phyloP scores from a whole-genome alignment of 2,888 invertebrate genomes.

The Acrobasis suavella region DNA sequence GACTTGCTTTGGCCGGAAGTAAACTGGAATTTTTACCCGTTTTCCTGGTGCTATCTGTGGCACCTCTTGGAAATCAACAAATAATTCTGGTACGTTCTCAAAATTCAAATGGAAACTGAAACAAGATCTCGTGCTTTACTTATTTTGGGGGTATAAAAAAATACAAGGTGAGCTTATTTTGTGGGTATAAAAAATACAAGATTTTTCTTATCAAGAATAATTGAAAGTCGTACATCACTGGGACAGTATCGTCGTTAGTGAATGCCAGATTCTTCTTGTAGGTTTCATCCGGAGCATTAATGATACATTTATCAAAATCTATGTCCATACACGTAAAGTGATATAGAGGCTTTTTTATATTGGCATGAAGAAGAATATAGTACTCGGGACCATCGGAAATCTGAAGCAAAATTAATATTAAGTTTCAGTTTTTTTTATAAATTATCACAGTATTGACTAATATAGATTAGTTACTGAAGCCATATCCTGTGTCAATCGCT shows the following conservation, averaged over 20 bases:
- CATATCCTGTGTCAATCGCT: too few species aligned
- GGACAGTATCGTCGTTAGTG: constrained; percentile 57
- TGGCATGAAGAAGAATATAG: constrained; percentile 80
- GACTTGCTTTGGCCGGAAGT: constrained; percentile 80
- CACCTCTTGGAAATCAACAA: constrained; percentile 66
- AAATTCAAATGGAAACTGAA: constrained; percentile 79
- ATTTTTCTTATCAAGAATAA: background rate
- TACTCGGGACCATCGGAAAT: constrained; percentile 86
- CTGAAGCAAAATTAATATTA: constrained; percentile 54
- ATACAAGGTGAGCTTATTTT: too few species aligned
- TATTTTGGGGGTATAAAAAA: too few species aligned
- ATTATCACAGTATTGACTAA: background rate
- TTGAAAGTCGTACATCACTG: constrained; percentile 53
- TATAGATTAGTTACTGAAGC: too few species aligned
- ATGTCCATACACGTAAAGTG: constrained; percentile 84
- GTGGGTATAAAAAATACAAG: too few species aligned
- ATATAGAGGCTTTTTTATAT: constrained; percentile 80
- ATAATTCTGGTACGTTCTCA: constrained; percentile 73
- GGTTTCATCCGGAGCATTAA: constrained; percentile 73
- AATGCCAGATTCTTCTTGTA: constrained; percentile 71
- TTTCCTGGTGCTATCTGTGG: constrained; percentile 63
- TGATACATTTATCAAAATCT: constrained; percentile 86
- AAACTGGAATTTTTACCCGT: constrained; percentile 72
- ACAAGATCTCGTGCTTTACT: constrained; percentile 25
- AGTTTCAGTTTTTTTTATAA: too few species aligned